Conservation (phyloP, 2,888 invertebrate genomes). For the Ophonus ardosiacus region DNA sequence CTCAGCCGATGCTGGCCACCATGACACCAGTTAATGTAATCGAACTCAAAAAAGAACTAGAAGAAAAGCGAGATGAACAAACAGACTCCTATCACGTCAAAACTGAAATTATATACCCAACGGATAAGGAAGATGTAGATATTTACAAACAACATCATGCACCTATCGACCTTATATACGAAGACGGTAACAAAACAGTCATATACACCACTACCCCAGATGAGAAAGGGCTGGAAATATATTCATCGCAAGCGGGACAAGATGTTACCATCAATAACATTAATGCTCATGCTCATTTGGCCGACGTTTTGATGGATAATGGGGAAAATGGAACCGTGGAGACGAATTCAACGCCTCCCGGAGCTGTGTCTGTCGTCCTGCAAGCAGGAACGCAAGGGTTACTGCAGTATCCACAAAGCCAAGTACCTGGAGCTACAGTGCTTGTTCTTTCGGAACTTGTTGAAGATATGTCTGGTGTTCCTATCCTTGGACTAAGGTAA, state of each 20-base stretch:
- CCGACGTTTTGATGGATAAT: constrained; percentile 77
- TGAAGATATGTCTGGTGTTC: constrained; percentile 83
- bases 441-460: constrained; percentile 85
- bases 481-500: constrained; percentile 83
- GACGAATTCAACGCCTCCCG: constrained; percentile 75
- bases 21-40: constrained; percentile 93
- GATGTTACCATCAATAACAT: constrained; percentile 75
- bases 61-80: constrained; percentile 80
- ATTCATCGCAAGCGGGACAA: constrained; percentile 80
- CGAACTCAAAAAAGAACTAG: constrained; percentile 83
- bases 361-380: constrained; percentile 75
- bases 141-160: constrained; percentile 75
- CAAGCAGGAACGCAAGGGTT: constrained; percentile 78
- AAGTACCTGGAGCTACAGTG: constrained; percentile 80
- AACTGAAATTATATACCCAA: constrained; percentile 77
- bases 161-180: constrained; percentile 89
- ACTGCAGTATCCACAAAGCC: constrained; percentile 77
- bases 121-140: constrained; percentile 74
- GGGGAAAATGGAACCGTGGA: constrained; percentile 76
- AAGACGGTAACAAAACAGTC: constrained; percentile 90
- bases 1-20: constrained; percentile 88
- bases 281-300: constrained; percentile 75
- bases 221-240: constrained; percentile 89
- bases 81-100: constrained; percentile 80
- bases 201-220: constrained; percentile 89